A percentile compares a stretch with the other conserved stretches of the same genome.
Conservation (phyloP, 2,113 vertebrate genomes). For the Rhadina sibilatrix region DNA sequence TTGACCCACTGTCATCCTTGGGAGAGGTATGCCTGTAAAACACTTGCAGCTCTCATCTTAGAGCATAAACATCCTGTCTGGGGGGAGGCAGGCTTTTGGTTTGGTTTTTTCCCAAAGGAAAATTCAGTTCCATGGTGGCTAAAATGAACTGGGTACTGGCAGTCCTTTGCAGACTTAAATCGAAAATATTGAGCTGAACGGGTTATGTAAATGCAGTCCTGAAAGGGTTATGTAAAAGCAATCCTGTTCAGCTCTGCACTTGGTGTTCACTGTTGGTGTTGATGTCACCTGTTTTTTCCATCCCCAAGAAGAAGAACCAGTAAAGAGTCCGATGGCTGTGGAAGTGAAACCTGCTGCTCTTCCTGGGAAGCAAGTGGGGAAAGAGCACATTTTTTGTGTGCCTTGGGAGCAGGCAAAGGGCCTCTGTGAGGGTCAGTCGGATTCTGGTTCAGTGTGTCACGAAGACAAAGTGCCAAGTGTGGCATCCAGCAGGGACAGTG, state of each 20-base stretch:
- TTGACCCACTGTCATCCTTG: slow-evolving; percentile 56
- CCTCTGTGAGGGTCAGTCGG: slow-evolving; percentile 76
- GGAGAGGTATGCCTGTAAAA: slow-evolving; percentile 67
- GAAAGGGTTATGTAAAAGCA: slow-evolving; percentile 61
- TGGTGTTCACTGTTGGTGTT: slow-evolving; percentile 86
- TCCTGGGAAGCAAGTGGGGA: slow-evolving; percentile 81
- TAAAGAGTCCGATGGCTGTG: slow-evolving; percentile 84
- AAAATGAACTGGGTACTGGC: not conserved
- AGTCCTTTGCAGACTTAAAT: not conserved
- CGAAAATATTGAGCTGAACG: slow-evolving; percentile 65
- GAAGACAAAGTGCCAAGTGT: slow-evolving; percentile 78
- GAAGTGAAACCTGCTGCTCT: slow-evolving; percentile 82
- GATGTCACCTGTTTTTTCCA: slow-evolving; percentile 87
- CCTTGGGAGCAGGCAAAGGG: slow-evolving; percentile 77
- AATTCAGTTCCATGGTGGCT: not conserved
- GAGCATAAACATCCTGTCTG: not conserved
- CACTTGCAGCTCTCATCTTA: slow-evolving; percentile 79
- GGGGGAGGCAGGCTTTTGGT: not conserved
- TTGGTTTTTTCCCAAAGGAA: not conserved
- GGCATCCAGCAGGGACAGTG: slow-evolving; percentile 77
- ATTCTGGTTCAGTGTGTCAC: slow-evolving; percentile 65
- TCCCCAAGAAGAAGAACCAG: slow-evolving; percentile 74
- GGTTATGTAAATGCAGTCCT: slow-evolving; percentile 48
- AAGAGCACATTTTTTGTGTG: slow-evolving; percentile 82
- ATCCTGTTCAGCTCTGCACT: slow-evolving; percentile 34